Evolutionary conservation across 1,140 invertebrate genomes (phyloP), one percentile per base, ranked within the genome.

Genomic region (Dryas iulia): DNA sequence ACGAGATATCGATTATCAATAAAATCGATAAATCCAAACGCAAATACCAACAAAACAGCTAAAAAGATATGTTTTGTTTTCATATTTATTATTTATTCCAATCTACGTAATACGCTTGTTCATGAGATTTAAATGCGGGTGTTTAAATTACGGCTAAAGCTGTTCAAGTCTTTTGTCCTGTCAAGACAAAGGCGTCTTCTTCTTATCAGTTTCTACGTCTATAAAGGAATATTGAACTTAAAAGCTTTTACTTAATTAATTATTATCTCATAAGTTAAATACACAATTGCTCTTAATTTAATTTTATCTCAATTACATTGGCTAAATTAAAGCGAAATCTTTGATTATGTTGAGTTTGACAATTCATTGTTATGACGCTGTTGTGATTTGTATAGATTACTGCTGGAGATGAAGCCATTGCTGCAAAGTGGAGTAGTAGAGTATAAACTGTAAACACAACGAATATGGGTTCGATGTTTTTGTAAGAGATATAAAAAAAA

Each of bases 121-220:
- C 3, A 12, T 12, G 10, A 54, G 23, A 25, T 25, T 54, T 54
- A n/a, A 25, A 25, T 54, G 53, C 53, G 53, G 53, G 53, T 54
- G 11, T 54, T 54, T 25, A 54, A 54, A 54, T 54, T 25, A 54
- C 3, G 1, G 11, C 53, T 54, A n/a, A 47, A 47, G 35, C 35
- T 47, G 33, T 35, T 47, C 14, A 47, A 54, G 53, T 54, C 53
- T 54, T 54, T 54, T 54, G 53, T 54, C 3, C 18, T 25, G 53
- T 12, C 5, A 54, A 54, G 53, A 54, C 53, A 54, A 54, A 25
- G 24, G 23, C 23, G 23, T 25, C 53, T 54, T 25, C 23, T 12
- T 54, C 53, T 54, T 54, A 54, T 54, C 53, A 54, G 53, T 54
- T 54, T 54, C 21, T 54, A 25, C 53, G 35, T 47, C 24, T 54